Evolutionary conservation across 2,888 invertebrate species (phyloP).

Genomic region (Diaprepes abbreviatus): DNA sequence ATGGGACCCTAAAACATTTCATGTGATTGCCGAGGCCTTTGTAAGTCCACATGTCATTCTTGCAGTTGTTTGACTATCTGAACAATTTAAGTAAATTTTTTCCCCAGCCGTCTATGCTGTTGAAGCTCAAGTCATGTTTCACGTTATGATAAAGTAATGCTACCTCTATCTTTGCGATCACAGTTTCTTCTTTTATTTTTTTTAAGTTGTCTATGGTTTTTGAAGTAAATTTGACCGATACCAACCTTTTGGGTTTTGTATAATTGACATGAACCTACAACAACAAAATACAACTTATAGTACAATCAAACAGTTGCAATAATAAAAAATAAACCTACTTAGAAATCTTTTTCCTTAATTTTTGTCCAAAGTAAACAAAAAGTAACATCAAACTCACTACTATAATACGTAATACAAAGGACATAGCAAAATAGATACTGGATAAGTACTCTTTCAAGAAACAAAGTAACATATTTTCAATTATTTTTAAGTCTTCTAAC

Average conservation of each 20-base stretch:
- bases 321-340: too few relatives aligned
- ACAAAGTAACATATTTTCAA: too few relatives aligned
- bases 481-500: too few relatives aligned
- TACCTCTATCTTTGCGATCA: background rate
- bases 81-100: background rate
- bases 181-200: background rate
- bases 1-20: background rate
- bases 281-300: background rate
- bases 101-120: background rate
- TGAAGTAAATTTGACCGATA: background rate
- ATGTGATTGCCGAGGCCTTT: background rate
- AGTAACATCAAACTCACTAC: background rate
- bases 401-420: background rate
- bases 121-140: background rate
- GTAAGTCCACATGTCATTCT: background rate
- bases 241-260: background rate
- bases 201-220: background rate
- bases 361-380: background rate
- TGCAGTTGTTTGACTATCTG: background rate
- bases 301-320: too few relatives aligned
- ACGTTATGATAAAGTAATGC: background rate
- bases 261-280: background rate
- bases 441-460: too few relatives aligned
- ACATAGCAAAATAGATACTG: too few relatives aligned
- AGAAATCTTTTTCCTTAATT: background rate